Percentiles rank a stretch among this genome's conserved stretches.
Conservation (phyloP, 2,113 vertebrate genomes). For the Chaenogobius annularis region DNA sequence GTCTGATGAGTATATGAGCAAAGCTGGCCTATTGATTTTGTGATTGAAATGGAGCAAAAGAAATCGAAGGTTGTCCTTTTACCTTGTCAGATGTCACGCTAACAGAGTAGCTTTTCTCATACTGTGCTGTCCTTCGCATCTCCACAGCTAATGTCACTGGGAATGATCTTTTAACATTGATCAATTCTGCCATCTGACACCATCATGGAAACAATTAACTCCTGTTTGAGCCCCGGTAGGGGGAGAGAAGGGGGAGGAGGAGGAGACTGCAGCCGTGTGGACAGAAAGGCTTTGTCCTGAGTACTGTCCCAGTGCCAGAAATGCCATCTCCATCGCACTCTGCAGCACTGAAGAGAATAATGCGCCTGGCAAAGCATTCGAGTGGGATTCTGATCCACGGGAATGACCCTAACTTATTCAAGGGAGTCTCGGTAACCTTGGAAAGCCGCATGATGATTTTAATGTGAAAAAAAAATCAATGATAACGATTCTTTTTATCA, state of each 20-base stretch:
- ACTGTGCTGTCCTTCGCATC: conserved; percentile 47
- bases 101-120: conserved; percentile 60
- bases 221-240: conserved; percentile 39
- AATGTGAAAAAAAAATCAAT: not conserved
- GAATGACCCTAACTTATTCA: conserved; percentile 6
- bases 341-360: conserved; percentile 42
- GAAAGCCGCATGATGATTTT: not conserved
- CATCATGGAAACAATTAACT: conserved; percentile 74
- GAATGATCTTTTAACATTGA: conserved; percentile 69
- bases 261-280: conserved; percentile 22
- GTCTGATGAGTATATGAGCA: conserved; percentile 51
- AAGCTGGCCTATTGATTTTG: conserved; percentile 65
- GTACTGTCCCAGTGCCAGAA: conserved; percentile 41
- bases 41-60: conserved; percentile 51
- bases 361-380: conserved; percentile 51
- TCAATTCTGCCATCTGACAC: conserved; percentile 73
- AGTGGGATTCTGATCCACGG: conserved; percentile 52
- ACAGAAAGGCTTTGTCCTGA: conserved; percentile 44
- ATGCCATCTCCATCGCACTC: conserved; percentile 33
- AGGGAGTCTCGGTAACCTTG: conserved; percentile 15
- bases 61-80: conserved; percentile 61
- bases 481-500: not conserved
- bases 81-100: conserved; percentile 60
- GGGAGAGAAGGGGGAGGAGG: conserved; percentile 21
- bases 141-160: conserved; percentile 62